Conservation (phyloP, 2,797 vertebrate species). For the Streptopelia turtur region DNA sequence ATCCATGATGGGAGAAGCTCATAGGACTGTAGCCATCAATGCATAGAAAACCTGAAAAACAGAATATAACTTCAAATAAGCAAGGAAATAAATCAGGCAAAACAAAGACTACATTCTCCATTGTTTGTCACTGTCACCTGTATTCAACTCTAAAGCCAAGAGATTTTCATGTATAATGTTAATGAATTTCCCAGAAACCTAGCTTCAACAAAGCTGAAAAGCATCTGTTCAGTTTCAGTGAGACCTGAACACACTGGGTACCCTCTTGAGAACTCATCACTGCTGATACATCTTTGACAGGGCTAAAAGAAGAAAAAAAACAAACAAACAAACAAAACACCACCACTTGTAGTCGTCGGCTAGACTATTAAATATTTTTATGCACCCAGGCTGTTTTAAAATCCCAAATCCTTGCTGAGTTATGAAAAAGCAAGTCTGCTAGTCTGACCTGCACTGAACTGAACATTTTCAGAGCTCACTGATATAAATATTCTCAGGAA, state of each 20-base stretch:
- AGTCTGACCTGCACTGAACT: not conserved
- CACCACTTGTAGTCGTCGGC: not conserved
- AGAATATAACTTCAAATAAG: not conserved
- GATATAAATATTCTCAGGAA: not conserved
- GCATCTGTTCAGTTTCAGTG: conserved; percentile 6
- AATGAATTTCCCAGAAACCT: conserved; percentile 15
- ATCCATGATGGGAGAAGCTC: not conserved
- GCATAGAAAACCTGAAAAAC: not conserved
- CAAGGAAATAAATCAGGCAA: not conserved
- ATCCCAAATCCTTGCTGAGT: not conserved
- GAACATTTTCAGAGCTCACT: not conserved
- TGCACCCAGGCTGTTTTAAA: not conserved
- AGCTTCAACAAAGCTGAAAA: conserved; percentile 12
- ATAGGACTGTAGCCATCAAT: not conserved
- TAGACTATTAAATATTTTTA: not conserved
- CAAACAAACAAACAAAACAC: no score
- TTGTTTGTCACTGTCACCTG: not conserved
- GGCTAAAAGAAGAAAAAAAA: not conserved
- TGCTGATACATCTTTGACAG: not conserved
- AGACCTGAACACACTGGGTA: not conserved
- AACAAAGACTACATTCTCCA: not conserved
- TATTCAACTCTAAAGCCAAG: not conserved
- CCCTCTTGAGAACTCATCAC: not conserved
- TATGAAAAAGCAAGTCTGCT: not conserved
- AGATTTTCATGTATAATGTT: conserved; percentile 21